phyloP scores from a whole-genome alignment of 2,888 invertebrate genomes.

The Heteromurus nitidus region DNA sequence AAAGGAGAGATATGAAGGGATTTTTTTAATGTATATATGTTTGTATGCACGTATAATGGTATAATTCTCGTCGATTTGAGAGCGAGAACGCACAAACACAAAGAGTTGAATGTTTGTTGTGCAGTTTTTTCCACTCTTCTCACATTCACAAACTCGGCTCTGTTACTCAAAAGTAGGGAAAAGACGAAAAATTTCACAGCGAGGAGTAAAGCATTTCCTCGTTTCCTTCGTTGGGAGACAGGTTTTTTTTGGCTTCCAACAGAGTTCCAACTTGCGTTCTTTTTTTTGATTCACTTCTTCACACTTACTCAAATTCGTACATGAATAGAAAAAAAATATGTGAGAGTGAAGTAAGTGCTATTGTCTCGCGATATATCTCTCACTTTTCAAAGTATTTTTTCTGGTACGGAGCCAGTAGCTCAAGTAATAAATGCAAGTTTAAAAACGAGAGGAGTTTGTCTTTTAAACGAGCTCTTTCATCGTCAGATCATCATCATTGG shows the following conservation, averaged over 20 bases:
- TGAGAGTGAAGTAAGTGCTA: too few relatives aligned
- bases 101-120: background rate
- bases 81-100: background rate
- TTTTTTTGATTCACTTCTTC: constrained; percentile 32
- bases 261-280: too few relatives aligned
- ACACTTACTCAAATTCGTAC: constrained; percentile 20
- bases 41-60: too few relatives aligned
- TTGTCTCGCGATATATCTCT: constrained; percentile 20
- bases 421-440: constrained; percentile 27
- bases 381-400: background rate
- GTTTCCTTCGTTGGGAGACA: background rate
- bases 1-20: background rate
- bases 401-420: constrained; percentile 15
- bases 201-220: constrained; percentile 38
- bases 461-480: constrained; percentile 5
- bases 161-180: background rate
- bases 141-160: too few relatives aligned
- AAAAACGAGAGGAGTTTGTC: constrained; percentile 3
- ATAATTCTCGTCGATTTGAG: too few relatives aligned
- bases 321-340: background rate
- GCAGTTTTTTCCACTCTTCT: constrained; percentile 12
- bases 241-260: constrained; percentile 51
- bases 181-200: constrained; percentile 36
- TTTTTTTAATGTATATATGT: background rate
- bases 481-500: constrained; percentile 12